Base-by-base conservation (phyloP, 2,113 vertebrate genomes). In the Meles meles region DNA sequence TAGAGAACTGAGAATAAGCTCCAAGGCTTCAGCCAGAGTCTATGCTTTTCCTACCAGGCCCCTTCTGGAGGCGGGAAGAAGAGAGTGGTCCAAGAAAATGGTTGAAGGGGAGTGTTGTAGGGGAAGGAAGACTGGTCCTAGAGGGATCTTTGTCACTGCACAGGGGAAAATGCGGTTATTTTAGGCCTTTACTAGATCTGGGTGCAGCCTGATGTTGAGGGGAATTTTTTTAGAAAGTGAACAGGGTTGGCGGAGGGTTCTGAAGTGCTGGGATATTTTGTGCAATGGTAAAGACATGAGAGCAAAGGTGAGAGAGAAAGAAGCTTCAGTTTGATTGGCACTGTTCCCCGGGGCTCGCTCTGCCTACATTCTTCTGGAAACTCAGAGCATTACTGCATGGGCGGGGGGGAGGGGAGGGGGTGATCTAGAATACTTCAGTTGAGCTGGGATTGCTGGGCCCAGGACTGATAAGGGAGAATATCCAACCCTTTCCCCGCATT, bases 1-100 rank as follows among this genome's bases (percentile, higher is more conserved):
- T 72, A 23, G 57, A 65, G 89, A 92, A 94, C 65, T 94, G 71
- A 96, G 27, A 96, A 72, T 72, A 88, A 59, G 23, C 55, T 81
- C 39, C 37, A n/a, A n/a, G 39, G 65, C 65, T 88, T 87, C 47
- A 31, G 74, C 39, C 79, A 82, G 65, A 61, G 55, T 44, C 17
- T 72, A 31, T 76, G n/a, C 18, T 83, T 69, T 94, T 25, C 77
- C 37, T 61, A 81, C 14, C 69, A 71, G 76, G 6, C 59, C 72
- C 42, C 8, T 88, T 85, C n/a, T 84, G 34, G 21, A 37, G 84
- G 71, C 85, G 84, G 67, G 57, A 94, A 72, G 79, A 59, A 57
- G 49, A 44, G 29, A 88, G 29, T 55, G 72, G 55, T 57, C 25
- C 49, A 82, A 67, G 79, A 96, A 96, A 52, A 29, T 84, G 10